Evolutionary conservation across 2,797 vertebrate species (phyloP), one percentile per base, ranked within the genome.

Genomic region (Anguilla marmorata): DNA sequence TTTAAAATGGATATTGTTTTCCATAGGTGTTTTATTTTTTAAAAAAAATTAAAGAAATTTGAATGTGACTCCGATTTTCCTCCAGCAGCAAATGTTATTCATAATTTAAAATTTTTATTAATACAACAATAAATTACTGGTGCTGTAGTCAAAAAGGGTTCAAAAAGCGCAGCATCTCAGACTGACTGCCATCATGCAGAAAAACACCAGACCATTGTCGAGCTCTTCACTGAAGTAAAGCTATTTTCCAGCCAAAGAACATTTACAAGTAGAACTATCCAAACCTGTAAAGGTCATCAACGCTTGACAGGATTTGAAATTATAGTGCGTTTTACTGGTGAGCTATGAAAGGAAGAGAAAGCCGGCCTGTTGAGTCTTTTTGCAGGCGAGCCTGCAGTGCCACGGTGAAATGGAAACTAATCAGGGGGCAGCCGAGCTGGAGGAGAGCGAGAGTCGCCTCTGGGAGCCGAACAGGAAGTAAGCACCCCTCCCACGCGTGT

Each of bases 241-340:
- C 83, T 90, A 90, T 91, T 85, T 58, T 89, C 93, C 91, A 88
- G 91, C 84, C 89, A 85, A 89, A 90, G 91, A 74, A 86, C 89
- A 92, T 88, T 56, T 87, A 89, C 90, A 90, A 91, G 90, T 89
- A 86, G 63, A 79, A 66, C 86, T 58, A 91, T 89, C 95, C 95
- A 94, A 85, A 90, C 90, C 96, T 96, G 96, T 84, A 89, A 96
- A 96, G 91, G 89, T 92, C 94, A 96, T 96, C 91, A 93, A 89
- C 92, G 66, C 89, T 90, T 90, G 89, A 93, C 91, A 90, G 91
- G 88, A 90, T 74, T 90, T 90, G 89, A 91, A 90, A 90, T 91
- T 91, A 93, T 85, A 89, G 90, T 91, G 91, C 92, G 91, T 90
- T 93, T 79, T 89, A 89, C 90, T 27, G 88, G 11, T 4, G 82